These are phyloP conservation scores for Amphimedon queenslandica DNA, from an alignment of 37 sponge, comb jelly and placozoan species.

Conservation along the genomic window DNA sequence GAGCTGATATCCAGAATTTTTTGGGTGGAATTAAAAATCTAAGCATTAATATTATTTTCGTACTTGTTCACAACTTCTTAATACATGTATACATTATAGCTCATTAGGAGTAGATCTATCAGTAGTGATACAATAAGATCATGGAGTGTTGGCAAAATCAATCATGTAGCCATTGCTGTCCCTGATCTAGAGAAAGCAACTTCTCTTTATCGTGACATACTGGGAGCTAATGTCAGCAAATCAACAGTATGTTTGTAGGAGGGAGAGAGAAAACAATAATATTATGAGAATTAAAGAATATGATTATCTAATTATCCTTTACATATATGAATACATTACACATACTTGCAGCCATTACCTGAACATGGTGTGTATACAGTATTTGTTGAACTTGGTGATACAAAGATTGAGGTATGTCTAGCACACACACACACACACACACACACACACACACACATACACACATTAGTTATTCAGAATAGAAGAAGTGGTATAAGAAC, in stretches of 20 bases:
- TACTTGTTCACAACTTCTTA: too few species aligned
- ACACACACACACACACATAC: background rate
- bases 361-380: conserved; percentile 97
- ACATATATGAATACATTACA: too few species aligned
- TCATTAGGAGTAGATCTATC: too few species aligned
- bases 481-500: background rate
- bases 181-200: conserved; percentile 81
- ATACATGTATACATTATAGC: too few species aligned
- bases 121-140: too few species aligned
- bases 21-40: too few species aligned
- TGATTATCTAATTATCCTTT: too few species aligned
- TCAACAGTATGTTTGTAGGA: conserved; percentile 35
- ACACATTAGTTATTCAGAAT: too few species aligned
- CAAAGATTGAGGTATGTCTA: conserved; percentile 87
- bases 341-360: conserved; percentile 89
- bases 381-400: conserved; percentile 91
- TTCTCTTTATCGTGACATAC: conserved; percentile 72
- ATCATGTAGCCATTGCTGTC: conserved; percentile 97
- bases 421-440: background rate
- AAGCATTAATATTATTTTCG: too few species aligned
- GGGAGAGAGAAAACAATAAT: too few species aligned
- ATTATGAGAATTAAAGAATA: too few species aligned
- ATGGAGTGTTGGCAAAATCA: conserved; percentile 87
- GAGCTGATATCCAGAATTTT: too few species aligned
- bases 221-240: conserved; percentile 90